Conservation (phyloP, 2,797 vertebrate species). For the Pseudomugil tenellus region DNA sequence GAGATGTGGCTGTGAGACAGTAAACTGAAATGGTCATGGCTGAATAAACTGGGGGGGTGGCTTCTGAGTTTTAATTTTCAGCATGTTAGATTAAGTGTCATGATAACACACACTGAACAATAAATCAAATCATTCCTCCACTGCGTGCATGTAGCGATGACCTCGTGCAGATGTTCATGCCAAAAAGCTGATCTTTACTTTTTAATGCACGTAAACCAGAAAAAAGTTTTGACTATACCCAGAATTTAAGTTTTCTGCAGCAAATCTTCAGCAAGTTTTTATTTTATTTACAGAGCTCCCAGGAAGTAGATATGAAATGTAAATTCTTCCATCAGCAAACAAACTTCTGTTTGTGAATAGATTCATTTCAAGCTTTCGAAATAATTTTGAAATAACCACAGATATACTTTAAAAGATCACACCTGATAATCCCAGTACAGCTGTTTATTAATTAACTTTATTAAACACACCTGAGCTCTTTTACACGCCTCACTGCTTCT, state of each 20-base stretch:
- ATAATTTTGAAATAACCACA: background rate
- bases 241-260: background rate
- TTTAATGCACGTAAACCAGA: background rate
- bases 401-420: constrained; percentile 7
- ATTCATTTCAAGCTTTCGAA: background rate
- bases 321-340: background rate
- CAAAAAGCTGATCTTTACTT: background rate
- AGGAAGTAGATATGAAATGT: background rate
- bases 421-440: background rate
- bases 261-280: background rate
- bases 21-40: no score
- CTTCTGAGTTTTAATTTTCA: background rate
- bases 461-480: constrained; percentile 22
- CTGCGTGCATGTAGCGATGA: background rate
- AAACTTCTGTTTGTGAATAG: background rate
- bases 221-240: no score
- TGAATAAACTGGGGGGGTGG: no score
- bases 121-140: no score
- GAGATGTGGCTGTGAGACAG: no score
- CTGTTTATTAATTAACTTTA: constrained; percentile 3
- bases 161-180: background rate
- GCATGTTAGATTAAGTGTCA: background rate
- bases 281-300: background rate
- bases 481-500: background rate
- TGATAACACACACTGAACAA: background rate